Conservation (phyloP, 1,140 invertebrate species). For the Diploscapter pachys region DNA sequence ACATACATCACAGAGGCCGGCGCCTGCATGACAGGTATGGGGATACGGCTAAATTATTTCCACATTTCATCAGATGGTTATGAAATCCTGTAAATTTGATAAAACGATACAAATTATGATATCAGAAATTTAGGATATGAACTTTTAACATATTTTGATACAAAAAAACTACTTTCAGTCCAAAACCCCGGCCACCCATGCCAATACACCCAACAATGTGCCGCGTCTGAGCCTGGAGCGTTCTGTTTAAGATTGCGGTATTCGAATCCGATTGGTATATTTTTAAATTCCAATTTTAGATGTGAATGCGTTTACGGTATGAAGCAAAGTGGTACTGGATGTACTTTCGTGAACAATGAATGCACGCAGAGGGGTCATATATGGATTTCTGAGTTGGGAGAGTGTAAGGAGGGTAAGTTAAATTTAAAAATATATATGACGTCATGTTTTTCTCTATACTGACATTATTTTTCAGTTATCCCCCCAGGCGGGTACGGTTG, state of each 20-base stretch:
- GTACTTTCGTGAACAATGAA: slow-evolving; percentile 50
- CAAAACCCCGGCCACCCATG: slow-evolving; percentile 52
- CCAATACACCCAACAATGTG: slow-evolving; percentile 58
- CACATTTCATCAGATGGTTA: slow-evolving; percentile 13
- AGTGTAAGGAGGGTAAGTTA: slow-evolving; percentile 52
- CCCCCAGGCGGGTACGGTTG: slow-evolving; percentile 49
- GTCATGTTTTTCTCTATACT: too few species aligned
- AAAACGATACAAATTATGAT: background rate
- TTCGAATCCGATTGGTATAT: too few species aligned
- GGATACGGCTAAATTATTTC: background rate
- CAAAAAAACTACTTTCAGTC: slow-evolving; percentile 22
- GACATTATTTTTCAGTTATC: slow-evolving; percentile 44
- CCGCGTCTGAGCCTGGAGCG: slow-evolving; percentile 47
- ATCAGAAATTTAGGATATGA: background rate
- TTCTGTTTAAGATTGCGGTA: slow-evolving; percentile 39
- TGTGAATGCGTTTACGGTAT: slow-evolving; percentile 57
- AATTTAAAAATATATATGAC: background rate
- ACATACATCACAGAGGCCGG: slow-evolving; percentile 55
- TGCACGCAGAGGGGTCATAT: slow-evolving; percentile 50
- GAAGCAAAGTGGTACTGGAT: slow-evolving; percentile 40
- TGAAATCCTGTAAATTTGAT: slow-evolving; percentile 4
- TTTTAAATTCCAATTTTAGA: slow-evolving; percentile 13
- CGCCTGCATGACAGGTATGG: slow-evolving; percentile 50
- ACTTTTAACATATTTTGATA: background rate
- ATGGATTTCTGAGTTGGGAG: slow-evolving; percentile 55